These are phyloP conservation scores for Strix uralensis DNA, from an alignment of 2,113 vertebrate species.

Conservation along the genomic window DNA sequence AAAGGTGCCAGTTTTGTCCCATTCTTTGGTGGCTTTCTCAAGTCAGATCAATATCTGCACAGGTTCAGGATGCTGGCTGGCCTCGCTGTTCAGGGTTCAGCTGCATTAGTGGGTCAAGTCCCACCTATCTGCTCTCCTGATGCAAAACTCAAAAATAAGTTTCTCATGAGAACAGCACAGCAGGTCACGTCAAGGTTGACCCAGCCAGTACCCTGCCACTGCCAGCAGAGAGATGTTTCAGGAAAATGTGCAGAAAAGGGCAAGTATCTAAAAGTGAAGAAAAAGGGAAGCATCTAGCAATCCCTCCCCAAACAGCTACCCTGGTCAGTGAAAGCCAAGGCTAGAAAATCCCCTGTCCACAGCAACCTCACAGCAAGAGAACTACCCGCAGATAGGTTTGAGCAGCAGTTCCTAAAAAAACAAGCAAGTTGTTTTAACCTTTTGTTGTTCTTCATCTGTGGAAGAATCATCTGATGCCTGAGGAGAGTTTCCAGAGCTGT, in stretches of 20 bases:
- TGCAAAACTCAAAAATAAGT: not conserved
- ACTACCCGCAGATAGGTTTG: fast-evolving
- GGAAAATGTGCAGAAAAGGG: not conserved
- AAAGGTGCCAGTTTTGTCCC: not conserved
- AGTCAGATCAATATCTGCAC: not conserved
- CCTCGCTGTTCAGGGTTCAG: not conserved
- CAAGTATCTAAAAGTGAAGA: not conserved
- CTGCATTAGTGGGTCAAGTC: not conserved
- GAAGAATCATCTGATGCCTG: conserved; percentile 78
- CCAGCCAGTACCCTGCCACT: not conserved
- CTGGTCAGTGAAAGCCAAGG: not conserved
- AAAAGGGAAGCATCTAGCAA: not conserved
- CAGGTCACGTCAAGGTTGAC: not conserved
- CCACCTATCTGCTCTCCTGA: not conserved
- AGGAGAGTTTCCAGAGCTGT: conserved; percentile 61
- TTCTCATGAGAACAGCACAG: not conserved
- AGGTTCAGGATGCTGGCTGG: not conserved
- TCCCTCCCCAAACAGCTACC: not conserved
- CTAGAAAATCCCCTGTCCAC: not conserved
- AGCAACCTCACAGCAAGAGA: not conserved
- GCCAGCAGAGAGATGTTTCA: conserved; percentile 8
- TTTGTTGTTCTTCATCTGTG: conserved; percentile 75
- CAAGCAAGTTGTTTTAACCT: conserved; percentile 60
- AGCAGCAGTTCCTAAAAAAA: not conserved
- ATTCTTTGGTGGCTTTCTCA: not conserved